phyloP scores from a whole-genome alignment of 2,888 invertebrate species.

The Macaria liturata region DNA sequence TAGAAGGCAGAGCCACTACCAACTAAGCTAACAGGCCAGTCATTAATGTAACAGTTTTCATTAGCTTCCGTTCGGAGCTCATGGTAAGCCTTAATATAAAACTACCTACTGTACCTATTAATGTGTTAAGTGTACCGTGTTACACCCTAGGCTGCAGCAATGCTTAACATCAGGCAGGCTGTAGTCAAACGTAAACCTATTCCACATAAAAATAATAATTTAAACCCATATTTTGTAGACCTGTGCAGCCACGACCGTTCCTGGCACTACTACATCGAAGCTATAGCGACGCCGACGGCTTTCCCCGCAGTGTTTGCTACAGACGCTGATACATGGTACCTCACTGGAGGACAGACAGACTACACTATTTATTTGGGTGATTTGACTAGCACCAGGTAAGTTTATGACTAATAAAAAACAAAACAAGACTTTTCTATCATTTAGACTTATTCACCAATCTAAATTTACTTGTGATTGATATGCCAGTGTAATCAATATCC shows the following conservation, averaged over 20 bases:
- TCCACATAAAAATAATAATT: no score
- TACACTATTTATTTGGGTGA: slow-evolving; percentile 63
- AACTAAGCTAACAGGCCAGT: no score
- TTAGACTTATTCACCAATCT: background rate
- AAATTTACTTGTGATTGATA: background rate
- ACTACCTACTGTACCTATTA: no score
- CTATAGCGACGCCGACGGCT: slow-evolving; percentile 63
- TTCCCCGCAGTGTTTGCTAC: slow-evolving; percentile 73
- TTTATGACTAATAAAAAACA: background rate
- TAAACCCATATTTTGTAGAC: slow-evolving; percentile 56
- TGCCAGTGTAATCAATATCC: no score
- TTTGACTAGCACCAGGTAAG: slow-evolving; percentile 60
- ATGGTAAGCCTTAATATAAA: no score
- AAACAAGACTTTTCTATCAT: background rate
- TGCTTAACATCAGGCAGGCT: no score
- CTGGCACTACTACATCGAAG: slow-evolving; percentile 83
- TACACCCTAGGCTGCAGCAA: no score
- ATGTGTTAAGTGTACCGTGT: no score
- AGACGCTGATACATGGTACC: slow-evolving; percentile 73
- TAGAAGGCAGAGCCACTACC: no score
- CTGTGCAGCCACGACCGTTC: slow-evolving; percentile 84
- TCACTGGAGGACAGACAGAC: slow-evolving; percentile 36
- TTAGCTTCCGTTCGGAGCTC: no score
- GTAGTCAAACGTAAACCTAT: no score
- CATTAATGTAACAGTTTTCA: no score